Evolutionary conservation across 2,113 vertebrate genomes (phyloP).

Genomic region (Hylia prasina): DNA sequence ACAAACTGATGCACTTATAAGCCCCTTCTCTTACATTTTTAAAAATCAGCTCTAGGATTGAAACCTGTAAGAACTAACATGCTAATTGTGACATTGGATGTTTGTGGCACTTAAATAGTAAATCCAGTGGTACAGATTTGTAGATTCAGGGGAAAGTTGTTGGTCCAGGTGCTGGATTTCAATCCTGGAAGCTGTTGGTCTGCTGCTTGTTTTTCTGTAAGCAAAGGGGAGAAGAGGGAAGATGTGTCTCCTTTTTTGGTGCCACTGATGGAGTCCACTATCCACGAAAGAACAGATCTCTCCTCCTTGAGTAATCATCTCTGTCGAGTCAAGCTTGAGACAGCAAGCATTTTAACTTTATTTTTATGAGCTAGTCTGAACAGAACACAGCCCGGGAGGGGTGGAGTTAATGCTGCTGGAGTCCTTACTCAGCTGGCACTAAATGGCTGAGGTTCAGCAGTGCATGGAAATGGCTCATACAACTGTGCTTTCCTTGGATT

Average conservation of each 20-base stretch:
- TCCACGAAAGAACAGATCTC: neutral
- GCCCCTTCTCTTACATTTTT: neutral
- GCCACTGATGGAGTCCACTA: neutral
- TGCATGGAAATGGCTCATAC: neutral
- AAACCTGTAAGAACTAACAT: neutral
- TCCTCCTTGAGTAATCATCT: neutral
- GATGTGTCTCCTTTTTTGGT: neutral
- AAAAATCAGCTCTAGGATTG: neutral
- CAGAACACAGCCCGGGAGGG: neutral
- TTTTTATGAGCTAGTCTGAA: neutral
- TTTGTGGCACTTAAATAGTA: neutral
- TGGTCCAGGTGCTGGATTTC: neutral
- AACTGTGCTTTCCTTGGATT: neutral
- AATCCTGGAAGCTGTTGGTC: neutral
- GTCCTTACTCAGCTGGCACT: neutral
- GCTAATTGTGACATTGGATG: neutral
- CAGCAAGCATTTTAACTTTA: neutral
- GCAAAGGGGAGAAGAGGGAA: neutral
- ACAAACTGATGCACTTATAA: neutral
- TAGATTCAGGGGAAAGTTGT: neutral
- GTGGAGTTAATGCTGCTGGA: neutral
- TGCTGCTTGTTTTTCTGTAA: neutral
- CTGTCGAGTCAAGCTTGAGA: neutral
- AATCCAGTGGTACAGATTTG: neutral
- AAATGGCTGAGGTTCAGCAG: neutral